Conservation (phyloP, 2,888 invertebrate species). For the Brenthis ino region DNA sequence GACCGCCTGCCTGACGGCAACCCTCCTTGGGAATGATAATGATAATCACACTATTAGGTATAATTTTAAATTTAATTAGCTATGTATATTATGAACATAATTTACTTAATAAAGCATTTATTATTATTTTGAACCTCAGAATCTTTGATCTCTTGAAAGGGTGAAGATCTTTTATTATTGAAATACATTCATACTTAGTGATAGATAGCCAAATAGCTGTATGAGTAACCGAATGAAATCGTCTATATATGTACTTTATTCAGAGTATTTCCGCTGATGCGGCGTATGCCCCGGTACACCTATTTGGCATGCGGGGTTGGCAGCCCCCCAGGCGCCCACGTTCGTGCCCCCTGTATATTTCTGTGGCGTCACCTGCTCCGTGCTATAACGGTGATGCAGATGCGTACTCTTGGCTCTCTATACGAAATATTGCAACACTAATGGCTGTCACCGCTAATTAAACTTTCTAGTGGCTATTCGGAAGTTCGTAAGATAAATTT, state of each 20-base stretch:
- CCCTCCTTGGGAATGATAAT: too few relatives aligned
- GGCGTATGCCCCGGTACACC: constrained; percentile 50
- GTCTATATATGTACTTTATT: constrained; percentile 1
- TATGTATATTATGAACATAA: too few relatives aligned
- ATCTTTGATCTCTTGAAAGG: too few relatives aligned
- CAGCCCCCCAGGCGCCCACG: constrained; percentile 60
- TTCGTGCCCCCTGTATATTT: constrained; percentile 59
- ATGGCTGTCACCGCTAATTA: constrained; percentile 58
- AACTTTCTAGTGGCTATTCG: constrained; percentile 42
- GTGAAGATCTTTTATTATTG: too few relatives aligned
- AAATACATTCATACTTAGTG: too few relatives aligned
- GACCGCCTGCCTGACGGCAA: too few relatives aligned
- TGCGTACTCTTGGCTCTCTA: constrained; percentile 54
- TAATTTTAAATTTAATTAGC: too few relatives aligned
- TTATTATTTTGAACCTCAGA: too few relatives aligned
- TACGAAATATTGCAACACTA: constrained; percentile 59
- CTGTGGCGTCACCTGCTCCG: constrained; percentile 58
- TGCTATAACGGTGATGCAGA: constrained; percentile 46
- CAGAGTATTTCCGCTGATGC: constrained; percentile 25
- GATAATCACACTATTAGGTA: too few relatives aligned
- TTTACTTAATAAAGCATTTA: too few relatives aligned
- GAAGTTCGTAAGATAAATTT: constrained; percentile 33
- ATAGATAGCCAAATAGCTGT: neutral
- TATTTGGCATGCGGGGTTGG: constrained; percentile 67
- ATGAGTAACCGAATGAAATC: neutral